Percentiles rank a stretch among this genome's conserved stretches.
Evolutionary conservation across 1,140 invertebrate genomes (phyloP).

Genomic region (Planococcus citri): DNA sequence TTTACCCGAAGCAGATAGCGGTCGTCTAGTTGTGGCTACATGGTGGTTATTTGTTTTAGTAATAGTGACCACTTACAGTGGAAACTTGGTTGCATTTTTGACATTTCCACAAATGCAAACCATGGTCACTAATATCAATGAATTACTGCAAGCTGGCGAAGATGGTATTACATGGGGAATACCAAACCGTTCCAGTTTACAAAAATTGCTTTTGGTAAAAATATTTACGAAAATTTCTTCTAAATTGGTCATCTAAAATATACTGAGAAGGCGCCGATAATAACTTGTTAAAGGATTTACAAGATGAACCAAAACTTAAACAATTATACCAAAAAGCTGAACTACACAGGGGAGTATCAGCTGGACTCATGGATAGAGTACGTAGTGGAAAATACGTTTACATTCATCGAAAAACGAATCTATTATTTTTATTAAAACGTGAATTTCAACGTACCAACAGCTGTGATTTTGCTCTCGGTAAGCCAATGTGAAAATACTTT

Average conservation of each 20-base stretch:
- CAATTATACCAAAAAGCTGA: constrained; percentile 41
- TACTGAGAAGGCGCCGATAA: no score
- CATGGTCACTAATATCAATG: constrained; percentile 56
- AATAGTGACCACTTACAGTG: constrained; percentile 81
- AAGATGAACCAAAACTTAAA: constrained; percentile 41
- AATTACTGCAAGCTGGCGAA: constrained; percentile 46
- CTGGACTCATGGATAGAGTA: constrained; percentile 44
- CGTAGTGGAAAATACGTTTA: constrained; percentile 52
- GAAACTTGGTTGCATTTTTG: constrained; percentile 82
- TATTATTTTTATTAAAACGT: constrained; percentile 51
- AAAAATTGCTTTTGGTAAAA: constrained; percentile 47
- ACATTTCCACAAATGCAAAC: constrained; percentile 79
- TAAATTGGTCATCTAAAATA: constrained; percentile 12
- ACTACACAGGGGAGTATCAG: constrained; percentile 36
- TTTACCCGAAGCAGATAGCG: constrained; percentile 67
- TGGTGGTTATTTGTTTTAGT: constrained; percentile 91
- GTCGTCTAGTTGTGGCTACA: constrained; percentile 68
- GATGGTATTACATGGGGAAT: constrained; percentile 59
- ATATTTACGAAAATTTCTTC: no score
- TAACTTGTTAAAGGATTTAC: constrained; percentile 12
- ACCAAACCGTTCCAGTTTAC: constrained; percentile 56
- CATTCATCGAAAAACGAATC: constrained; percentile 66
- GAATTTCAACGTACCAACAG: constrained; percentile 44
- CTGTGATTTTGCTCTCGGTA: constrained; percentile 58
- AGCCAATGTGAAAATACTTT: no score